phyloP scores from a whole-genome alignment of 35 echinoderm and acorn worm species.

The Ophioderma brevispina region DNA sequence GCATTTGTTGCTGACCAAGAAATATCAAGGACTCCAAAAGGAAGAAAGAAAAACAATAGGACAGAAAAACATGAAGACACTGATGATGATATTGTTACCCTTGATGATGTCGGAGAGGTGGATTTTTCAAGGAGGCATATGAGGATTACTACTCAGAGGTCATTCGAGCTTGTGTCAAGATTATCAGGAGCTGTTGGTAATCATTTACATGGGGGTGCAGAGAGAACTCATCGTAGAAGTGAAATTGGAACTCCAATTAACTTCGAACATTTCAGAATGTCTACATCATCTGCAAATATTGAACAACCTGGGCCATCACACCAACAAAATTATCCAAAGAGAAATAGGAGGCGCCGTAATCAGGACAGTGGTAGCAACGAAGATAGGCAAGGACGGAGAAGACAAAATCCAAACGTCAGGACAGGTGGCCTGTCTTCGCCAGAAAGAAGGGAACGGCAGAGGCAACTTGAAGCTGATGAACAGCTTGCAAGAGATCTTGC shows the following conservation, averaged over 20 bases:
- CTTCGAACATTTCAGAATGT: not conserved
- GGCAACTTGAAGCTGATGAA: constrained; percentile 1
- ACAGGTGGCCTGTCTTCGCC: no score
- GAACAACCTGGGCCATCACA: not conserved
- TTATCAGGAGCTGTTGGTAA: no score
- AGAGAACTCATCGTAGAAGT: not conserved
- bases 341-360: not conserved
- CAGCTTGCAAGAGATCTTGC: not conserved
- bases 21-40: not conserved
- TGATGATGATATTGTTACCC: not conserved
- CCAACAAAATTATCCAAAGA: not conserved
- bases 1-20: not conserved
- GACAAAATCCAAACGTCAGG: not conserved
- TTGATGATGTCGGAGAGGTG: not conserved
- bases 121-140: not conserved
- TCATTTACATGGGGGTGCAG: no score
- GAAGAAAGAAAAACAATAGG: not conserved
- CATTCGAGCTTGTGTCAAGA: no score
- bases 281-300: not conserved
- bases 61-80: not conserved
- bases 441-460: not conserved
- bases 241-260: not conserved
- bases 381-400: not conserved
- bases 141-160: not conserved
- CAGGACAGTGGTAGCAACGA: not conserved